These are phyloP conservation scores for Dicrostonyx torquatus DNA, from an alignment of 2,797 vertebrate genomes.

Conservation along the genomic window DNA sequence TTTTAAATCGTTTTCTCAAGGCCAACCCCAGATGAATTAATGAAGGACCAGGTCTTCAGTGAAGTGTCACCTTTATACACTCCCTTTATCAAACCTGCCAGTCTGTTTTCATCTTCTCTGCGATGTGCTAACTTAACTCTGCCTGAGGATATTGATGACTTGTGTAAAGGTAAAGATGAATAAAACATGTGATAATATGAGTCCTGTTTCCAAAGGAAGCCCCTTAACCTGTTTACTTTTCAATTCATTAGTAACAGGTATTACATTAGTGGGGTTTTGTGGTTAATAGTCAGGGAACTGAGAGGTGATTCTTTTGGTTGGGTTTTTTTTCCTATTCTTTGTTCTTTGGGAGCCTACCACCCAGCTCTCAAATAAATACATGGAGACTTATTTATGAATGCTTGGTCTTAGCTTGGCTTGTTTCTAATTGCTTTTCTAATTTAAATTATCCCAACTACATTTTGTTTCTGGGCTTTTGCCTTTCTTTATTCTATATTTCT, in stretches of 20 bases:
- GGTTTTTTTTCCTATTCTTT: background rate
- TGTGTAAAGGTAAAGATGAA: conserved; percentile 92
- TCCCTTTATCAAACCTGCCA: conserved; percentile 89
- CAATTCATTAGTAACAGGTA: background rate
- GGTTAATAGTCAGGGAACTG: background rate
- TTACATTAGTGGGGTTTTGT: conserved; percentile 10
- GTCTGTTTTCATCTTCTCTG: conserved; percentile 94
- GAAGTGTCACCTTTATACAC: conserved; percentile 89
- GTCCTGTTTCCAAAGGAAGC: conserved; percentile 12
- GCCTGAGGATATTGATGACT: conserved; percentile 95
- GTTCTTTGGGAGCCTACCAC: background rate
- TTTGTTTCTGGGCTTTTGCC: background rate
- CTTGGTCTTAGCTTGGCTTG: background rate
- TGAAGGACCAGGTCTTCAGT: conserved; percentile 90
- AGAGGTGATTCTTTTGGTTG: conserved; percentile 21
- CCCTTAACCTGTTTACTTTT: background rate
- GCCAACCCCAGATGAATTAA: conserved; percentile 91
- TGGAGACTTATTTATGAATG: background rate
- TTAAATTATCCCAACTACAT: background rate
- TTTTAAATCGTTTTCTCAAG: conserved; percentile 84
- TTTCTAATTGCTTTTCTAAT: background rate
- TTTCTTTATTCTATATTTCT: too few relatives aligned
- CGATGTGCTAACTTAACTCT: conserved; percentile 94
- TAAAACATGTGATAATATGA: background rate
- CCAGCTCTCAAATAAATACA: background rate